phyloP scores from a whole-genome alignment of 2,113 vertebrate species.

The Leptobrachium leishanense region DNA sequence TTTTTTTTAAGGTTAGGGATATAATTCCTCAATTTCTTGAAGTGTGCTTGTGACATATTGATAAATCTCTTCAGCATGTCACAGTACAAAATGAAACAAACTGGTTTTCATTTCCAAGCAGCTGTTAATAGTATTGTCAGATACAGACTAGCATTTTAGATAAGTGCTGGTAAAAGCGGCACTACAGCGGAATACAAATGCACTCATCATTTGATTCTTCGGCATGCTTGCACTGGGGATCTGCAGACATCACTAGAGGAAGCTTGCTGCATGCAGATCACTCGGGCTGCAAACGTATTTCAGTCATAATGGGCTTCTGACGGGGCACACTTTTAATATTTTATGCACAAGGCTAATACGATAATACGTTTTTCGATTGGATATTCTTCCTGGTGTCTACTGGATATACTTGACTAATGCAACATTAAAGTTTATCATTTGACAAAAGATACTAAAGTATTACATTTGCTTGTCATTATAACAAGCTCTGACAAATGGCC shows the following conservation, averaged over 20 bases:
- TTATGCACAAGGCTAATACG: neutral
- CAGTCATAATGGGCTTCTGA: neutral
- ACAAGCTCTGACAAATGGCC: conserved; percentile 59
- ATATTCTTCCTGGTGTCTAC: neutral
- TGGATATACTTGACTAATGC: neutral
- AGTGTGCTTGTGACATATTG: conserved; percentile 14
- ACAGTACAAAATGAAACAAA: conserved; percentile 62
- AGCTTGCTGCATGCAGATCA: neutral
- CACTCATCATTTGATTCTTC: conserved; percentile 56
- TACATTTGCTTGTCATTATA: conserved; percentile 58
- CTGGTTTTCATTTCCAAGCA: conserved; percentile 55
- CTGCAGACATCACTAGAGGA: conserved; percentile 19
- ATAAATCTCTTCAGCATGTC: conserved; percentile 51
- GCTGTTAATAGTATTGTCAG: conserved; percentile 49
- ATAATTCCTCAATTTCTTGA: conserved; percentile 14
- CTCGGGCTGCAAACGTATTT: neutral
- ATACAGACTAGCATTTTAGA: conserved; percentile 55
- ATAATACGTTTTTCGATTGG: conserved; percentile 26
- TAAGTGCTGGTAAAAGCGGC: conserved; percentile 55
- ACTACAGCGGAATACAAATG: conserved; percentile 58
- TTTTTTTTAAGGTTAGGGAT: neutral
- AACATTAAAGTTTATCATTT: conserved; percentile 34
- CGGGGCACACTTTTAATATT: neutral
- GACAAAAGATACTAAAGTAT: conserved; percentile 53
- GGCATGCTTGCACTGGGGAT: neutral